Evolutionary conservation across 1,140 invertebrate species (phyloP).

Genomic region (Pseudobourletiella spinata): DNA sequence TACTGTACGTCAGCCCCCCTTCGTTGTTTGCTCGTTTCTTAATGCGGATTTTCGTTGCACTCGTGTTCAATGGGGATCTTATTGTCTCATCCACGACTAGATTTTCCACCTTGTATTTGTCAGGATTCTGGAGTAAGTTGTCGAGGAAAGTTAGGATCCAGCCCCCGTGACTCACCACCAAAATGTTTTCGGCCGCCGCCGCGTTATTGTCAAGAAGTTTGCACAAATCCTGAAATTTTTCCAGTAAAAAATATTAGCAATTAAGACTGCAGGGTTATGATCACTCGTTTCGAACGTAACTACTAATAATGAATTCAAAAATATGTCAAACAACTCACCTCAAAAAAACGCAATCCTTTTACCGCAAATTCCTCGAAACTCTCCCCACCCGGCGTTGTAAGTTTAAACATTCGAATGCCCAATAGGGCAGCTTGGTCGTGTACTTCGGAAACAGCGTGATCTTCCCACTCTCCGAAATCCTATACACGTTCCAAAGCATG

Average conservation of each 20-base stretch:
- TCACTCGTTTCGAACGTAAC: too few species aligned
- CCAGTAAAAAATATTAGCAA: not conserved
- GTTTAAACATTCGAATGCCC: not conserved
- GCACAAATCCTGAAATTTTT: conserved; percentile 1
- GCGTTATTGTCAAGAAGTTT: not conserved
- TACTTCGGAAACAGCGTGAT: not conserved
- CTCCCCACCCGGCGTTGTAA: not conserved
- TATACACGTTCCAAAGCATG: not conserved
- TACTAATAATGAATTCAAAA: not conserved
- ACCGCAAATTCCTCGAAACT: not conserved
- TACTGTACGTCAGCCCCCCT: too few species aligned
- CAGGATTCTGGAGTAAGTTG: not conserved
- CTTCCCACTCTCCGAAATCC: conserved; percentile 3
- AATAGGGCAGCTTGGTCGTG: not conserved
- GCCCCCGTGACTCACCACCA: not conserved
- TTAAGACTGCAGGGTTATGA: too few species aligned
- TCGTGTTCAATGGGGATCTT: not conserved
- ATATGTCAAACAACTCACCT: not conserved
- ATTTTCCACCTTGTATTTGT: not conserved
- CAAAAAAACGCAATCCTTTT: not conserved
- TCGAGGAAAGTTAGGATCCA: conserved; percentile 1
- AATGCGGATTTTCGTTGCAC: not conserved
- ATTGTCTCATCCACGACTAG: not conserved
- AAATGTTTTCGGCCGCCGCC: not conserved
- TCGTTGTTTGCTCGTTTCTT: not conserved